These are phyloP conservation scores for Corythornis vintsioides DNA, from an alignment of 2,113 vertebrate species.

Conservation along the genomic window DNA sequence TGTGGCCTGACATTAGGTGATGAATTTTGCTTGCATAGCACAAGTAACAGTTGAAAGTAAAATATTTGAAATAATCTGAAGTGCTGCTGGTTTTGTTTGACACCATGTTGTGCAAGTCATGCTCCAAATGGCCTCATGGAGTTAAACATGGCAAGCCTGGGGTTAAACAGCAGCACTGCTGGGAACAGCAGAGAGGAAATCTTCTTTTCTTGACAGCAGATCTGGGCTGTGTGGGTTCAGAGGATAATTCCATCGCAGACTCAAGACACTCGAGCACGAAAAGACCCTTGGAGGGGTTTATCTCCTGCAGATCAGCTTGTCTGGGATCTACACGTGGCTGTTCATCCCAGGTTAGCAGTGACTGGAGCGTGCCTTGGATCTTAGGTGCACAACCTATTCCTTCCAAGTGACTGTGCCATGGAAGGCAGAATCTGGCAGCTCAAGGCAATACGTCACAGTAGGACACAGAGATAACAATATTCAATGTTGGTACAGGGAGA, in stretches of 20 bases:
- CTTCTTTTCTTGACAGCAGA: neutral
- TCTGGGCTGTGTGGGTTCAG: neutral
- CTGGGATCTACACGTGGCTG: too few species aligned
- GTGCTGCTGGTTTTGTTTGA: neutral
- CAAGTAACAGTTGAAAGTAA: neutral
- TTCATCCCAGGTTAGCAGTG: too few species aligned
- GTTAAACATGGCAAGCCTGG: neutral
- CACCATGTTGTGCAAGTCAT: neutral
- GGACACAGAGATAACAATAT: too few species aligned
- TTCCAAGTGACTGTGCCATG: neutral
- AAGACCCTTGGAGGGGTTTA: neutral
- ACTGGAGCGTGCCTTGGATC: neutral
- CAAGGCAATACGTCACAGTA: fast-evolving
- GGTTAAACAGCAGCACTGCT: neutral
- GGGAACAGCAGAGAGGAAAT: neutral
- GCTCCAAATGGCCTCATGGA: neutral
- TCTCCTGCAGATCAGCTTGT: fast-evolving
- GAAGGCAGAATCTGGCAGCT: neutral
- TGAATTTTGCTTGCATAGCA: neutral
- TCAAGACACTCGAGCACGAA: neutral
- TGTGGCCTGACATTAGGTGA: neutral
- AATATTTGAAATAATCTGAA: neutral
- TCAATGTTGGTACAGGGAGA: neutral
- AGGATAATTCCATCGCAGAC: neutral
- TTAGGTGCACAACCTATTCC: fast-evolving